phyloP scores from a whole-genome alignment of 2,888 invertebrate genomes.

The Hirtodrosophila alboralis region DNA sequence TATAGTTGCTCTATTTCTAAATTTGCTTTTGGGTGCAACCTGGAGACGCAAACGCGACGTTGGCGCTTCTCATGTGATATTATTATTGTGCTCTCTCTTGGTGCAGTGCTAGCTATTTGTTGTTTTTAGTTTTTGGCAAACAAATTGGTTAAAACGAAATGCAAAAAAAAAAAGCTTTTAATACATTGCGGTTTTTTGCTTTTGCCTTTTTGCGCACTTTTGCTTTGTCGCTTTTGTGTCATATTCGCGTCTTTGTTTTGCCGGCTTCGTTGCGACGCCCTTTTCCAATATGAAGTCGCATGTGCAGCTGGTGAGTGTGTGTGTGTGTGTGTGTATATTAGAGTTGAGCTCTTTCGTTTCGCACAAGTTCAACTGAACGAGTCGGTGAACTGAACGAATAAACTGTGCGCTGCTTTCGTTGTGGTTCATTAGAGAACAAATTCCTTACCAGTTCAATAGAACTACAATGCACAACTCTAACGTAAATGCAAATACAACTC shows the following conservation, averaged over 20 bases:
- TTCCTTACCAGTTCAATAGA: no score
- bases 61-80: constrained; percentile 9
- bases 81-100: constrained; percentile 12
- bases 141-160: constrained; percentile 20
- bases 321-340: neutral
- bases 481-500: constrained; percentile 1
- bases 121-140: constrained; percentile 21
- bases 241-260: constrained; percentile 73
- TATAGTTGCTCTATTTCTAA: constrained; percentile 52
- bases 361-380: no score
- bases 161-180: constrained; percentile 15
- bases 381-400: no score
- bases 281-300: constrained; percentile 62
- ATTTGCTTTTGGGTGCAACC: constrained; percentile 53
- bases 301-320: constrained; percentile 47
- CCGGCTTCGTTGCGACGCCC: constrained; percentile 67
- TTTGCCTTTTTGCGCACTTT: constrained; percentile 39
- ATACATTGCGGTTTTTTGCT: constrained; percentile 17
- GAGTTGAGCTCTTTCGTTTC: no score
- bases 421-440: no score
- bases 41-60: constrained; percentile 38
- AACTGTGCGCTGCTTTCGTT: no score
- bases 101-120: constrained; percentile 15
- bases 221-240: constrained; percentile 46
- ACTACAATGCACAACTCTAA: no score